These are phyloP conservation scores for Gila robusta DNA, from an alignment of 2,797 vertebrate genomes.

Conservation along the genomic window DNA sequence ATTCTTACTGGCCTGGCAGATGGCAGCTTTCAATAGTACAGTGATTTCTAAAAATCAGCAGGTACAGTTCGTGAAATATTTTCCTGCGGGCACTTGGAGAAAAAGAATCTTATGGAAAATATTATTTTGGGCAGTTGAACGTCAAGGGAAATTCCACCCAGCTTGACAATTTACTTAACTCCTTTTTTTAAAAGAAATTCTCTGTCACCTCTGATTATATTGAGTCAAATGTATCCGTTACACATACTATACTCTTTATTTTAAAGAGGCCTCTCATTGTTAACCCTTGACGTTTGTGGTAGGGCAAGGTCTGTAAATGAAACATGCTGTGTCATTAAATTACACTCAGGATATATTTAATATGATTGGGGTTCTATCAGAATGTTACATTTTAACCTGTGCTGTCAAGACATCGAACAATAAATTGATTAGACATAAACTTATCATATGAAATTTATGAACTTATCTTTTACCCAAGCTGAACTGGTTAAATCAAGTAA, in stretches of 20 bases:
- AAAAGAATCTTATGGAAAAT: conserved; percentile 82
- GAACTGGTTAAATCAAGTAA: not conserved
- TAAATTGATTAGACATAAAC: not conserved
- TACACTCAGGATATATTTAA: conserved; percentile 41
- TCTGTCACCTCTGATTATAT: conserved; percentile 84
- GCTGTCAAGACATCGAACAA: not conserved
- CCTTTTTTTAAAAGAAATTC: conserved; percentile 71
- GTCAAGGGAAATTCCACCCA: conserved; percentile 80
- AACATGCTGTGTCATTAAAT: conserved; percentile 28
- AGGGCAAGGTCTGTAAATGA: conserved; percentile 37
- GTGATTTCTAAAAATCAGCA: conserved; percentile 74
- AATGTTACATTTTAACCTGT: conserved; percentile 1
- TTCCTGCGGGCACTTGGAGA: conserved; percentile 69
- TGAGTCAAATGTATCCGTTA: conserved; percentile 77
- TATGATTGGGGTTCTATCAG: conserved; percentile 8
- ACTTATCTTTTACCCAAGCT: not conserved
- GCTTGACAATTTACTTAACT: conserved; percentile 83
- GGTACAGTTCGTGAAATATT: conserved; percentile 71
- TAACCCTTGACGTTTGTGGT: conserved; percentile 57
- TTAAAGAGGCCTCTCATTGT: conserved; percentile 70
- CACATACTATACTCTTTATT: conserved; percentile 67
- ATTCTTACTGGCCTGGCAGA: conserved; percentile 64
- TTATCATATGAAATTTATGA: not conserved
- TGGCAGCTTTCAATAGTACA: conserved; percentile 72
- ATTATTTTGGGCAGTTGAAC: conserved; percentile 81